Evolutionary conservation across 2,888 invertebrate genomes (phyloP).

Genomic region (Strigamia crassipes): DNA sequence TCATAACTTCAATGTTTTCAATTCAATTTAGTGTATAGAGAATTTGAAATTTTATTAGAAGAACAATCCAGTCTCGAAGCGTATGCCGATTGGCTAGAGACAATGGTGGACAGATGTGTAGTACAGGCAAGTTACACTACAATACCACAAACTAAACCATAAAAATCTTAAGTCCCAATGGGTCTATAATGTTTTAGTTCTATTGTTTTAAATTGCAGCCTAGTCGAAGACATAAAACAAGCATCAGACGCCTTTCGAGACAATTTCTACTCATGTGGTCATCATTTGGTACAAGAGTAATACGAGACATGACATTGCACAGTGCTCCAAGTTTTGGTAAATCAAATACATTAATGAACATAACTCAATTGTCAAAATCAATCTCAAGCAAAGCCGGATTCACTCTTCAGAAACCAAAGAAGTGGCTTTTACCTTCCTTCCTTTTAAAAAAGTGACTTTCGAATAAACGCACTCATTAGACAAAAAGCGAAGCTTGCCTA

Average conservation of each 20-base stretch:
- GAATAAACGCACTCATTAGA: too few relatives aligned
- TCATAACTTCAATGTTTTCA: neutral
- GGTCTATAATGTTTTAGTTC: too few relatives aligned
- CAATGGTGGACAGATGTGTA: conserved; percentile 61
- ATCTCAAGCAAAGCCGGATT: too few relatives aligned
- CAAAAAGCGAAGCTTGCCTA: too few relatives aligned
- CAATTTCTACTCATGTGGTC: conserved; percentile 62
- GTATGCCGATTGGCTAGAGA: conserved; percentile 61
- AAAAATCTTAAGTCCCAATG: too few relatives aligned
- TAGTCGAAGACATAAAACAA: conserved; percentile 50
- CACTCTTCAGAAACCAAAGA: too few relatives aligned
- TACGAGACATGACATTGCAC: conserved; percentile 62
- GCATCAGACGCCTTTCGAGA: conserved; percentile 57
- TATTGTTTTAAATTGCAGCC: neutral
- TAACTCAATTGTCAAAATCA: neutral
- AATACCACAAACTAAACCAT: too few relatives aligned
- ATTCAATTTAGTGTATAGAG: conserved; percentile 58
- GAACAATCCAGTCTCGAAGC: conserved; percentile 60
- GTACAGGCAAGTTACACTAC: conserved; percentile 55
- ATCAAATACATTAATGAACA: conserved; percentile 30
- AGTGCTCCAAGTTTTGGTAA: conserved; percentile 62
- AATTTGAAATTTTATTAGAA: conserved; percentile 61
- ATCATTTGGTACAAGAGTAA: conserved; percentile 60
- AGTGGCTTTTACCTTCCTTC: too few relatives aligned
- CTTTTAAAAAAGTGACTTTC: too few relatives aligned